Conservation (phyloP, 2,113 vertebrate genomes). For the Rhea pennata region DNA sequence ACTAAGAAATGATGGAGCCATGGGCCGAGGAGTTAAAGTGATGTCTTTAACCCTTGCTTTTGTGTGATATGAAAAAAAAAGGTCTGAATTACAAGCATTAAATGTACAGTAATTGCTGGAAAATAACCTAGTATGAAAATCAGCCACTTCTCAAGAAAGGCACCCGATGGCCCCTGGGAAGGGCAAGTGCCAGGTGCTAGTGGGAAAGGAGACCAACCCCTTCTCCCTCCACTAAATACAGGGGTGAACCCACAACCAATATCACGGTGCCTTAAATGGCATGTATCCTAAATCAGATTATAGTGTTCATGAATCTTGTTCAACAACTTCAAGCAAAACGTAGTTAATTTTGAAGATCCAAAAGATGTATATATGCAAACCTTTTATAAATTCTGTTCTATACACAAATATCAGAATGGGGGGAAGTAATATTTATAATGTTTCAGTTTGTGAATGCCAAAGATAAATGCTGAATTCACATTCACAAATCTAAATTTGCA, state of each 20-base stretch:
- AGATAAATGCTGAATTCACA: neutral
- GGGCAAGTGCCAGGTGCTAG: neutral
- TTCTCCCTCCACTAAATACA: neutral
- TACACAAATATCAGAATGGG: neutral
- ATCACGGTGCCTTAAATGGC: neutral
- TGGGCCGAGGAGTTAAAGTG: neutral
- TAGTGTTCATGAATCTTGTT: neutral
- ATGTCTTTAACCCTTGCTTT: neutral
- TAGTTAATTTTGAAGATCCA: neutral
- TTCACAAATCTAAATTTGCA: neutral
- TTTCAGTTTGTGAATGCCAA: neutral
- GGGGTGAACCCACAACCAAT: neutral
- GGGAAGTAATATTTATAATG: neutral
- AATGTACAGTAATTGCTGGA: neutral
- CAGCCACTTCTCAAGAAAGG: neutral
- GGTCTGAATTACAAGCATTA: neutral
- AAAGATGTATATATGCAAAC: neutral
- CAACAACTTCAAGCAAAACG: neutral
- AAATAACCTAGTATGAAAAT: neutral
- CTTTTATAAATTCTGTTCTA: neutral
- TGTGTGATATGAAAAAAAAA: neutral
- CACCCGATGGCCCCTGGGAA: neutral
- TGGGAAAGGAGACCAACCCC: neutral
- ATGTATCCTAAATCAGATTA: neutral
- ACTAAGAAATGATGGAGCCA: neutral